These are phyloP conservation scores for Phyllopteryx taeniolatus DNA, from an alignment of 2,113 vertebrate genomes.

Conservation along the genomic window DNA sequence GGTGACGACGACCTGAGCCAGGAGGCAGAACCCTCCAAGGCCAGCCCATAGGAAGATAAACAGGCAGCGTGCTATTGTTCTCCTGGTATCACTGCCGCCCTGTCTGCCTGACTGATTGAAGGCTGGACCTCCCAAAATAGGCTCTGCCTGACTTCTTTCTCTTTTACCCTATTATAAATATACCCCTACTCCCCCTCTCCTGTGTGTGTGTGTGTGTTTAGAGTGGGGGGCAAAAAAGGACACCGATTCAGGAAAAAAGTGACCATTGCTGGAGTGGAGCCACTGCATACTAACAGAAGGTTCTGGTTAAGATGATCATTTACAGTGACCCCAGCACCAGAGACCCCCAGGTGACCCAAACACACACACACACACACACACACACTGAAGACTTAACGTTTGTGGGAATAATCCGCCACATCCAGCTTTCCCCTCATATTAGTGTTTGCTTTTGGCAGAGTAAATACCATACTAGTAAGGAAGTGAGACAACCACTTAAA, in stretches of 20 bases:
- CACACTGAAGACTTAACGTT: background rate
- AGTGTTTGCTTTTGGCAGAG: background rate
- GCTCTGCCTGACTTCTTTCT: slow-evolving; percentile 45
- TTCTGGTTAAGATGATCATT: slow-evolving; percentile 48
- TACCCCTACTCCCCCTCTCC: background rate
- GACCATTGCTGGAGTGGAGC: slow-evolving; percentile 45
- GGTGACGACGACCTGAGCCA: slow-evolving; percentile 39
- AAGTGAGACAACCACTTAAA: too few species aligned
- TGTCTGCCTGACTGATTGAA: slow-evolving; percentile 63
- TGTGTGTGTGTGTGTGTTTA: slow-evolving; percentile 14
- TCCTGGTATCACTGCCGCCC: slow-evolving; percentile 55
- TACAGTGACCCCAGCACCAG: slow-evolving; percentile 35
- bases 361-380: slow-evolving; percentile 15
- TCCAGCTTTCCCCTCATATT: background rate
- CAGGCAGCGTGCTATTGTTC: slow-evolving; percentile 58
- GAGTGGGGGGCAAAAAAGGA: slow-evolving; percentile 16
- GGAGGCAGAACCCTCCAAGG: slow-evolving; percentile 23
- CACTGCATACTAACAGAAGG: slow-evolving; percentile 66
- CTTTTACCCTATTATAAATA: slow-evolving; percentile 70
- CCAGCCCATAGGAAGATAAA: slow-evolving; percentile 55
- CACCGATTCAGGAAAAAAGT: slow-evolving; percentile 30
- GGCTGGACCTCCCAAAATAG: slow-evolving; percentile 66
- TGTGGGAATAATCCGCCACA: background rate
- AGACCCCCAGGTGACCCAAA: slow-evolving; percentile 32
- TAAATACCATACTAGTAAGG: background rate